These are phyloP conservation scores for Steinernema carpocapsae DNA, from an alignment of 2,888 invertebrate genomes.

Conservation along the genomic window DNA sequence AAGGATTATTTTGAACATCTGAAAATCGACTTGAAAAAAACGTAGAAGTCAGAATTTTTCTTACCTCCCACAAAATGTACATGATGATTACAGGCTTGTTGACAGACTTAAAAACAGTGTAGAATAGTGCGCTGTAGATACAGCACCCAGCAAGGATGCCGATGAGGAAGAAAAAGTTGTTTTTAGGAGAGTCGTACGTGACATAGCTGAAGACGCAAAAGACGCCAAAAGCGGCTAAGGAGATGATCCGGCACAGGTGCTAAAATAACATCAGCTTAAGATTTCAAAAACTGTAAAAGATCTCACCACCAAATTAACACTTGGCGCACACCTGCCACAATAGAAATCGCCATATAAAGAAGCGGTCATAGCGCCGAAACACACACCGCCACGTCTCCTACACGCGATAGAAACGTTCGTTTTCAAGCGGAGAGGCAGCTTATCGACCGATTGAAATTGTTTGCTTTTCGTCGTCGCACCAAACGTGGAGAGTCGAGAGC, in stretches of 20 bases:
- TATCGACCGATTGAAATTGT: background rate
- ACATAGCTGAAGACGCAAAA: slow-evolving; percentile 18
- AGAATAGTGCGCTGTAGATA: background rate
- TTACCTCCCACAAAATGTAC: background rate
- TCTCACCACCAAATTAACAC: background rate
- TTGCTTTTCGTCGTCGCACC: background rate
- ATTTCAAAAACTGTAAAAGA: background rate
- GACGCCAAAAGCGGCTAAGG: background rate
- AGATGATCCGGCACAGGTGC: slow-evolving; percentile 4
- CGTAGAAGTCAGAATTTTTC: background rate
- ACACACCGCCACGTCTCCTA: background rate
- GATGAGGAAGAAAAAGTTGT: background rate
- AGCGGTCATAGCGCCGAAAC: background rate
- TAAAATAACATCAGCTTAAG: background rate
- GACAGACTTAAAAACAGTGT: background rate
- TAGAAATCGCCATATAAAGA: background rate
- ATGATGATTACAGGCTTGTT: background rate
- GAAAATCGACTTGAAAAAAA: background rate
- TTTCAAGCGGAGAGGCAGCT: background rate
- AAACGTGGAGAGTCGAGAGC: too few relatives aligned
- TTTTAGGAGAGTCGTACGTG: background rate
- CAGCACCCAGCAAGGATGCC: background rate
- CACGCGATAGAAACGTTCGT: background rate
- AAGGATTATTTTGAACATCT: background rate
- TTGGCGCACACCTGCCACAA: background rate